Base-by-base conservation (phyloP, 2,888 invertebrate genomes). In the Mimas tiliae region DNA sequence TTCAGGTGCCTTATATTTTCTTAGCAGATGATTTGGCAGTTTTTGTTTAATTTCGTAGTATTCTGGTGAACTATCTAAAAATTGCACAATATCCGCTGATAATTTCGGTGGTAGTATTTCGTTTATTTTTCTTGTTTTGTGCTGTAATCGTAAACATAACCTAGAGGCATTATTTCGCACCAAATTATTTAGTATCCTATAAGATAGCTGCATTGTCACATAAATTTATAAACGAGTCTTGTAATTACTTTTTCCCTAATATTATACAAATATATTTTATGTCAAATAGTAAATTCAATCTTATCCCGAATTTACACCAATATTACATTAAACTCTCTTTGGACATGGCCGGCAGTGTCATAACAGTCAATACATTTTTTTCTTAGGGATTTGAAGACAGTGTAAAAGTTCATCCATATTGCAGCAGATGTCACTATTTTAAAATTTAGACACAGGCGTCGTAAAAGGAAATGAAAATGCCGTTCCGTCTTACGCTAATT, bases 1-100 rank as follows among this genome's bases (percentile, higher is more conserved):
- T 67, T 86, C 85, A 7, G 85, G 85, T 3, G 85, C 77, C 72
- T 87, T 90, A 73, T 88, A 92, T 71, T 93, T 93, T 71, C 74
- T 87, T 16, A 93, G 72, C 53, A 93, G 80, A 62, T 72, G 65
- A 66, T 83, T 88, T 4, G 93, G 93, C 67, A 93, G 70, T 63
- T 81, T 80, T n/a, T 87, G 79, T 75, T 80, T 81, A 48, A 91
- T 74, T 62, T 78, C 75, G 27, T 64, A 69, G 68, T 89, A 91
- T 33, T 91, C 90, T 67, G 80, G 72, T 21, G 78, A 76, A 68
- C 68, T 86, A 70, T 86, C 82, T 70, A 93, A 76, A 73, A 86
- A 92, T 63, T 85, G 86, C 12, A 87, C 70, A 27, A 93, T 86
- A 72, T 92, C 93, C 65, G 82, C 63, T 62, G 89, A 83, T 0